These are phyloP conservation scores for Cotesia typhae DNA, from an alignment of 1,140 invertebrate genomes.

Conservation along the genomic window DNA sequence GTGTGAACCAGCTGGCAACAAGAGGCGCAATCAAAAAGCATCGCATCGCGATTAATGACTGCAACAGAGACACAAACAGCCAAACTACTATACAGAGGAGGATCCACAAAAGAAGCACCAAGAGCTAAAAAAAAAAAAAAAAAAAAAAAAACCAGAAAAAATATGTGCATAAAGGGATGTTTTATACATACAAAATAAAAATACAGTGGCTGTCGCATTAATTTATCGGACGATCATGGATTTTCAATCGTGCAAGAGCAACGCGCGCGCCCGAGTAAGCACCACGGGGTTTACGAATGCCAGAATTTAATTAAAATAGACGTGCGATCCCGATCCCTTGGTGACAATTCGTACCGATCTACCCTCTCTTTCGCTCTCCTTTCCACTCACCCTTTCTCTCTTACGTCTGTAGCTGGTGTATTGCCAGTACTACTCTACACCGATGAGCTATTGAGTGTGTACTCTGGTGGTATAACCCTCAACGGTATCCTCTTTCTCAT, in stretches of 20 bases:
- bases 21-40: constrained; percentile 40
- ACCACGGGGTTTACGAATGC: constrained; percentile 49
- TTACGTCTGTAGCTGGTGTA: neutral
- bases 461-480: no score
- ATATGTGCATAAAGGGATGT: constrained; percentile 31
- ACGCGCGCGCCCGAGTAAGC: constrained; percentile 21
- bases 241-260: constrained; percentile 36
- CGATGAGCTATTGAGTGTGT: no score
- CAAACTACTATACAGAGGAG: constrained; percentile 34
- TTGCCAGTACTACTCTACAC: neutral
- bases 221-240: constrained; percentile 48
- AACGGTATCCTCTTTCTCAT: neutral
- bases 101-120: constrained; percentile 41
- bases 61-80: no score
- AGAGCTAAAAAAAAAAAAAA: constrained; percentile 43
- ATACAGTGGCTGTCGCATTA: constrained; percentile 43
- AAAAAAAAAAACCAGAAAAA: constrained; percentile 40
- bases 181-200: constrained; percentile 14
- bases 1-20: constrained; percentile 36
- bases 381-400: constrained; percentile 21
- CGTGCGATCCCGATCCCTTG: constrained; percentile 28
- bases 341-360: constrained; percentile 12
- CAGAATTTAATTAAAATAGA: constrained; percentile 64
- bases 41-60: constrained; percentile 28
- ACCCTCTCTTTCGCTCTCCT: constrained; percentile 33